Base-by-base conservation (phyloP, 2,888 invertebrate genomes). In the Hesperia comma region DNA sequence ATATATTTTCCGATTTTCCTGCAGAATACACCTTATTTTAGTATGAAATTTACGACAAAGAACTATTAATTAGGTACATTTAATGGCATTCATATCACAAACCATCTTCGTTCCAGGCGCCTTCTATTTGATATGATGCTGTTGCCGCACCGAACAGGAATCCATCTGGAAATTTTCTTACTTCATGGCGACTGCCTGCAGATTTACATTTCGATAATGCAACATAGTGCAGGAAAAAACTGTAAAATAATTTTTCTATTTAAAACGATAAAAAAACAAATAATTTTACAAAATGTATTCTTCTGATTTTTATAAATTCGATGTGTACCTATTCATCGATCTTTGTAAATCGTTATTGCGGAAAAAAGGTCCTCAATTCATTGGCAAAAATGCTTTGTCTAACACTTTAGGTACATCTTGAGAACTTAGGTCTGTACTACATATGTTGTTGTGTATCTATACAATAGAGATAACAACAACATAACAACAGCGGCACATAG, bases 1-100 rank as follows among this genome's bases (percentile, higher is more conserved):
- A 94, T 61, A 94, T 94, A 57, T 90, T 93, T 78, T 88, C 89
- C 12, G 89, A 85, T 78, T 93, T 93, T 15, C 90, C 93, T 82
- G 68, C 14, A 76, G 74, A 10, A 56, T 26, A 12, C 26, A 37
- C 14, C 37, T n/a, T 56, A 12, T 37, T 37, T 37, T 10, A 8
- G 17, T 14, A 17, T 46, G 46, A 15, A 46, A 17, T 17, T 15
- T 43, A 17, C 15, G 8, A 17, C 8, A 8, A 15, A 10, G 12
- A 33, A 8, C 12, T 37, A 37, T 37, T 37, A 37, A 2, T 1
- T 37, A 37, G 19, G 51, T 10, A 19, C 4, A 21, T 12, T 33
- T 8, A 5, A 17, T 26, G 51, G 12, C 0, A 43, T 15, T n/a
- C 21, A 55, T 12, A 15, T 33, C 6, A 55, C 69, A 69, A 80